Percentiles rank a stretch among this genome's conserved stretches.
Evolutionary conservation across 2,113 vertebrate genomes (phyloP).

Genomic region (Ancistrus triradiatus): DNA sequence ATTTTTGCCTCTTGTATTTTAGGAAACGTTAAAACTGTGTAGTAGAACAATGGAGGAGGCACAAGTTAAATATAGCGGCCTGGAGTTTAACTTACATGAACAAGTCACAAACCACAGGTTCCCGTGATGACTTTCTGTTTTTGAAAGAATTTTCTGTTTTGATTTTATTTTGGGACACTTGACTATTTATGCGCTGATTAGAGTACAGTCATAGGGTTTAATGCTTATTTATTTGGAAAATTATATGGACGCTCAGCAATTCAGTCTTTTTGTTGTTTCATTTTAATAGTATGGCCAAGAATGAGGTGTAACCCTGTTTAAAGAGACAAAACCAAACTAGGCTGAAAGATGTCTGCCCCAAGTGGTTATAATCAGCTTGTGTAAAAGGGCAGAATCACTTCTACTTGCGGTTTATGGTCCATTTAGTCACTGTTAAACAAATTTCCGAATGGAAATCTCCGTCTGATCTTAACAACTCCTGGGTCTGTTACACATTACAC

Average conservation of each 20-base stretch:
- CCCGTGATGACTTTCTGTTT: neutral
- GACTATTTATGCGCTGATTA: too few relatives aligned
- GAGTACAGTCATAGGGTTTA: too few relatives aligned
- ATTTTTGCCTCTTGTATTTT: constrained; percentile 29
- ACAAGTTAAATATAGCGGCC: neutral
- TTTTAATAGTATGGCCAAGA: too few relatives aligned
- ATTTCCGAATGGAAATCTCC: constrained; percentile 14
- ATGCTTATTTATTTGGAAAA: neutral
- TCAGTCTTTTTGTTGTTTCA: constrained; percentile 3
- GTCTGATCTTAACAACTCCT: constrained; percentile 7
- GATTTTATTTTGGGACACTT: too few relatives aligned
- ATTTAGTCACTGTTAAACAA: neutral
- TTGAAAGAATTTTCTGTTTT: neutral
- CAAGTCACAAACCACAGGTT: neutral
- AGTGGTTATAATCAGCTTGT: neutral
- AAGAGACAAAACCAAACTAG: neutral
- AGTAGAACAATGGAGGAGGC: constrained; percentile 13
- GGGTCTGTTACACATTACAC: constrained; percentile 17
- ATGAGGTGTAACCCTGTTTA: too few relatives aligned
- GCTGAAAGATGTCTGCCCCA: constrained; percentile 1
- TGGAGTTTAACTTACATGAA: neutral
- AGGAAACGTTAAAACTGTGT: constrained; percentile 3
- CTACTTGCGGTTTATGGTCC: neutral
- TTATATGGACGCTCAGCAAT: neutral
- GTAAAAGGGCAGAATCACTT: neutral